phyloP scores from a whole-genome alignment of 2,888 invertebrate genomes.

The Stenodema calcarata region DNA sequence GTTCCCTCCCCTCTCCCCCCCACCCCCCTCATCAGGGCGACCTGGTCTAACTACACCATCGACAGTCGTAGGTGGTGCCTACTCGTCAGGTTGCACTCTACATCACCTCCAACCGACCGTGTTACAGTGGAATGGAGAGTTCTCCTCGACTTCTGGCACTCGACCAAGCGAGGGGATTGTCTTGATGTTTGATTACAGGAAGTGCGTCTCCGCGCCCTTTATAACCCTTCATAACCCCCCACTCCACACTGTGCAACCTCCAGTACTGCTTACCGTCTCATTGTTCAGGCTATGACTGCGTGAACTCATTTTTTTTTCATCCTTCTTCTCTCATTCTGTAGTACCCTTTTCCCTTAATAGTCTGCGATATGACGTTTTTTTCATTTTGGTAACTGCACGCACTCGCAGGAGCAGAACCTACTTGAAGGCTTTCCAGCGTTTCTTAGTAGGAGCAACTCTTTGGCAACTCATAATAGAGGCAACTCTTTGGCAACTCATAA shows the following conservation, averaged over 20 bases:
- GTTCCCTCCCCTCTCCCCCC: not conserved
- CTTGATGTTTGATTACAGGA: constrained; percentile 37
- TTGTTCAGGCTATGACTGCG: too few relatives aligned
- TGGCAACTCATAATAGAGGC: too few relatives aligned
- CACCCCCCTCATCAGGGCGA: not conserved
- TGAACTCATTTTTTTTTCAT: too few relatives aligned
- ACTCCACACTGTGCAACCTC: not conserved
- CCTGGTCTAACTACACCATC: not conserved
- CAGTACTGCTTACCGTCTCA: not conserved
- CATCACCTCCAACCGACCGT: constrained; percentile 4
- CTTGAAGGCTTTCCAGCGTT: too few relatives aligned
- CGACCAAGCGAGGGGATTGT: not conserved
- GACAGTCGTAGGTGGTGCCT: too few relatives aligned
- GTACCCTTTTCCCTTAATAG: not conserved
- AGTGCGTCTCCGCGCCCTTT: constrained; percentile 33
- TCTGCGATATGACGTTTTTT: not conserved
- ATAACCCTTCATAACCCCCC: not conserved
- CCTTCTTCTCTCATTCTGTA: not conserved
- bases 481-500: too few relatives aligned
- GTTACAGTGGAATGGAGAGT: not conserved
- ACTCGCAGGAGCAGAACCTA: too few relatives aligned
- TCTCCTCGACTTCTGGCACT: constrained; percentile 4
- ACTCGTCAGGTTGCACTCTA: not conserved
- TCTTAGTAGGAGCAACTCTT: too few relatives aligned
- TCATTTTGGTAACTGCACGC: too few relatives aligned